These are phyloP conservation scores for Bucco capensis DNA, from an alignment of 2,113 vertebrate genomes.

Conservation along the genomic window DNA sequence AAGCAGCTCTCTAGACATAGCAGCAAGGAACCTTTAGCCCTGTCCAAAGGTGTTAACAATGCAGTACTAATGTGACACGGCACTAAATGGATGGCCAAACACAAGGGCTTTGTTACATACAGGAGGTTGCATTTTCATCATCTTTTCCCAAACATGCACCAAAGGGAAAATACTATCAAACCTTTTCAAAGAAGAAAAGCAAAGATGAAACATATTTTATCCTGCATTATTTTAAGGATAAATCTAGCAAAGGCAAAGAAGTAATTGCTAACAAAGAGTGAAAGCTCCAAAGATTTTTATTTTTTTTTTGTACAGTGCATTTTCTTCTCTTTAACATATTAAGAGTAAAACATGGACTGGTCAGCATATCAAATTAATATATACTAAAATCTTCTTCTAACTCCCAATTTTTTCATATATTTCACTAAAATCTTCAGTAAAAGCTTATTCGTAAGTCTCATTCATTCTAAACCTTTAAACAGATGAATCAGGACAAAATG, in stretches of 20 bases:
- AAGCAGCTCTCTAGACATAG: constrained; percentile 2
- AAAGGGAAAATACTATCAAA: constrained; percentile 1
- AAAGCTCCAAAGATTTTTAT: not conserved
- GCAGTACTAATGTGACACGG: constrained; percentile 21
- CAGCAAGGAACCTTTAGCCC: constrained; percentile 38
- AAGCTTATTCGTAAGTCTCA: not conserved
- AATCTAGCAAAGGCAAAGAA: not conserved
- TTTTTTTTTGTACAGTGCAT: rapidly evolving
- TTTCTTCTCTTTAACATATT: not conserved
- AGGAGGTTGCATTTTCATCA: not conserved
- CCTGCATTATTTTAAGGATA: not conserved
- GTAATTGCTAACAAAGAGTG: not conserved
- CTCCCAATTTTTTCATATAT: not conserved
- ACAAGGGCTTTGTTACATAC: not conserved
- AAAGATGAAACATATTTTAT: not conserved
- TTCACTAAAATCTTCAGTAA: not conserved
- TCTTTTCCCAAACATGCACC: not conserved
- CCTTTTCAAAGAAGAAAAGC: not conserved
- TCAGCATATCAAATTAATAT: not conserved
- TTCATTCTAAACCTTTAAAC: not conserved
- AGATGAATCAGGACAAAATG: not conserved
- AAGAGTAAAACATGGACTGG: not conserved
- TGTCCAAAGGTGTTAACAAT: constrained; percentile 46
- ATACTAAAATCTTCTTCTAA: not conserved
- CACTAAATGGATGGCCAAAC: constrained; percentile 45